Conservation (phyloP, 1,140 invertebrate genomes). For the Eciton burchellii region DNA sequence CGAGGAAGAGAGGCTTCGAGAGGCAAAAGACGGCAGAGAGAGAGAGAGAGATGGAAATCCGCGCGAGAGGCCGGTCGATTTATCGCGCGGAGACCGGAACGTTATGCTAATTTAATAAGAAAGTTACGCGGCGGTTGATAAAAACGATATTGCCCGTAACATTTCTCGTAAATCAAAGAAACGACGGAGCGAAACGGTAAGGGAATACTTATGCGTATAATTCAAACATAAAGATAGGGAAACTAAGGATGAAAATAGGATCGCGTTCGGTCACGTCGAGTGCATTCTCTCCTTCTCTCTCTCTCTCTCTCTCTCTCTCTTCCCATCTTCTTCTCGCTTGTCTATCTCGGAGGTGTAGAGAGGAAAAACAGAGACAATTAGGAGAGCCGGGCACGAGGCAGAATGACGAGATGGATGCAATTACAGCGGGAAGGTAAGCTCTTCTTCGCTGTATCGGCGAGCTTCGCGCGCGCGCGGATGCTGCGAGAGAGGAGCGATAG, state of each 20-base stretch:
- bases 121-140: conserved; percentile 24
- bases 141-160: conserved; percentile 28
- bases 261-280: conserved; percentile 12
- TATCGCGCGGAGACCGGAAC: conserved; percentile 10
- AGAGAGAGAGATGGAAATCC: neutral
- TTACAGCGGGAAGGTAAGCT: conserved; percentile 69
- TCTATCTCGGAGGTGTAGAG: conserved; percentile 57
- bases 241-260: neutral
- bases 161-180: conserved; percentile 45
- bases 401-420: conserved; percentile 70
- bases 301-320: conserved; percentile 16
- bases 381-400: conserved; percentile 46
- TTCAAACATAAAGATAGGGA: neutral
- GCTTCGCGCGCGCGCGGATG: conserved; percentile 60
- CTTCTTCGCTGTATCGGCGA: conserved; percentile 59
- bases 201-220: conserved; percentile 4
- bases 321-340: neutral
- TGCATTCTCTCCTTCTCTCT: conserved; percentile 35
- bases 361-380: conserved; percentile 68
- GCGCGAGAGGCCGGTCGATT: conserved; percentile 16
- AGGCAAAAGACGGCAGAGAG: neutral
- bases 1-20: neutral
- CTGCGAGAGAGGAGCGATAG: conserved; percentile 58
- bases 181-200: neutral
- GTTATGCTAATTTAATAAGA: conserved; percentile 55